phyloP scores from a whole-genome alignment of 2,888 invertebrate species.

The Acholoe squamosa region DNA sequence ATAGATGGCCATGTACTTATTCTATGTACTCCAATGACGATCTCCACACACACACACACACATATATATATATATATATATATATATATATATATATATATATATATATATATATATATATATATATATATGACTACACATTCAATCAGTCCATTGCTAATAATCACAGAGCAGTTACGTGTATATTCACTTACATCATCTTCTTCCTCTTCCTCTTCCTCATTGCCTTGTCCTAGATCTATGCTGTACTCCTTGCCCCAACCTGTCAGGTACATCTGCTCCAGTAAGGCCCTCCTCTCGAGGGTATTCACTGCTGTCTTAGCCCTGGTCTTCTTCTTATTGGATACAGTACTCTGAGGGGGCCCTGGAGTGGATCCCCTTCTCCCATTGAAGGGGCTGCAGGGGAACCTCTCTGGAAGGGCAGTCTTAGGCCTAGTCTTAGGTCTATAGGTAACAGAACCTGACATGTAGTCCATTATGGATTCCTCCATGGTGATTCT shows the following conservation, averaged over 20 bases:
- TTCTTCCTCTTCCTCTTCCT: background rate
- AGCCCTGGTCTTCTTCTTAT: background rate
- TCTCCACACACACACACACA: too few species aligned
- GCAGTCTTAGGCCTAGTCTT: background rate
- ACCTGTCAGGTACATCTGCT: constrained; percentile 25
- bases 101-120: too few species aligned
- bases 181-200: background rate
- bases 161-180: background rate
- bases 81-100: too few species aligned
- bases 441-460: background rate
- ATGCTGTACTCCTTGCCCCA: background rate
- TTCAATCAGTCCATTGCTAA: background rate
- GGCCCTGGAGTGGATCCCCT: background rate
- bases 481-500: background rate
- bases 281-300: background rate
- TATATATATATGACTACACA: too few species aligned
- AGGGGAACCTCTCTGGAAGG: background rate
- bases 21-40: too few species aligned
- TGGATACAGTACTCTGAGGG: background rate
- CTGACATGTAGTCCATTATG: constrained; percentile 22
- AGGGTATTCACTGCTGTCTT: background rate
- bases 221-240: background rate
- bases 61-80: too few species aligned
- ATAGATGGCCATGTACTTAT: too few species aligned
- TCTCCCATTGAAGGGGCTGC: background rate